A percentile compares a stretch with the other conserved stretches of the same genome.
Evolutionary conservation across 2,113 vertebrate species (phyloP).

Genomic region (Rhabdomys dilectus): DNA sequence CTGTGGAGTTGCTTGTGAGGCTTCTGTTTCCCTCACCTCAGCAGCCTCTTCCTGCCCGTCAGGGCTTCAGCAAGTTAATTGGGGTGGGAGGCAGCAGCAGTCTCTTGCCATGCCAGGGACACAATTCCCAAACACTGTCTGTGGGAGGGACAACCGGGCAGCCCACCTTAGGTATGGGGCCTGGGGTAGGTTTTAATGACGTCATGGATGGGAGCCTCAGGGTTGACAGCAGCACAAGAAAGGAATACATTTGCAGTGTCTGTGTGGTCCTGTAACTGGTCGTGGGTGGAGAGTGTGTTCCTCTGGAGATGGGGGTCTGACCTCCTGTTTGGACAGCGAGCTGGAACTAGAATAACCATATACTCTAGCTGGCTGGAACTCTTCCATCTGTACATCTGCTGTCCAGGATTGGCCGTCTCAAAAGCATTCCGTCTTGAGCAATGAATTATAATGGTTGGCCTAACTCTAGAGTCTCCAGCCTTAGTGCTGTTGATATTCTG

Average conservation of each 20-base stretch:
- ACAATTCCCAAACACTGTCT: background rate
- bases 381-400: background rate
- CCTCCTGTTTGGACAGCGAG: background rate
- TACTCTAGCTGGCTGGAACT: background rate
- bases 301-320: background rate
- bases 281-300: accelerated
- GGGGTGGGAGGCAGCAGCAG: conserved; percentile 15
- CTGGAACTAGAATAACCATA: background rate
- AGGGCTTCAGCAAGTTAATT: conserved; percentile 47
- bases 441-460: background rate
- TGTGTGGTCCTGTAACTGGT: background rate
- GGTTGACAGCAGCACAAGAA: background rate
- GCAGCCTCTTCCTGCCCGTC: background rate
- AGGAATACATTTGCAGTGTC: background rate
- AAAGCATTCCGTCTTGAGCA: background rate
- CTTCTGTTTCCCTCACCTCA: background rate
- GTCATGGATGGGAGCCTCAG: accelerated
- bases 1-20: background rate
- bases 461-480: background rate
- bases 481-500: background rate
- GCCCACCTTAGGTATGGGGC: accelerated
- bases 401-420: background rate
- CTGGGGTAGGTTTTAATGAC: background rate
- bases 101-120: background rate
- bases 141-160: background rate